Base-by-base conservation (phyloP, 2,797 vertebrate genomes). In the Mastacembelus armatus region DNA sequence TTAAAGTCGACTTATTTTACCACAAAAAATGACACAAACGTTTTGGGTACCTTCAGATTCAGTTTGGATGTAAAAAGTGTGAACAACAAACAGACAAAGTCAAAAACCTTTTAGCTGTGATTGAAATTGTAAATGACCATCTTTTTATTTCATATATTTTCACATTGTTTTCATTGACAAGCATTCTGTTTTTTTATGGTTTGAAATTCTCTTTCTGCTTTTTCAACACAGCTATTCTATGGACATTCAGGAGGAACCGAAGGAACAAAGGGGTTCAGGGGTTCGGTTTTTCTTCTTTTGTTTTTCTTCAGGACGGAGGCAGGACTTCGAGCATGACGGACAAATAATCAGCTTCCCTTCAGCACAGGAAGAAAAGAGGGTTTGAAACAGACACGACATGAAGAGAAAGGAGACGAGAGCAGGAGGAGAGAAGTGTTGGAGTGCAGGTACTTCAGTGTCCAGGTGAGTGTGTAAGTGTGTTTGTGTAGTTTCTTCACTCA, bases 91-190 rank as follows among this genome's bases (percentile, higher is more conserved):
- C 55, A 60, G 16, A 71, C 38, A 51, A 70, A 21, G 11, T 62
- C 73, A 61, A 19, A 66, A 7, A 16, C 8, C 48, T 4, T 30
- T 51, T 12, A 40, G 22, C 29, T 74, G 79, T 77, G 80, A 75
- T 63, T 83, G 77, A 88, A 89, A 89, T 72, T 78, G 86, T 83
- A 88, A 89, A 89, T 79, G 69, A 77, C 36, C 78, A 60, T 81
- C 26, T 81, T 89, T 91, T 91, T 92, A 87, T 92, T 90, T 88
- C 74, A 78, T 85, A 87, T 82, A 71, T 87, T 74, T 88, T 90
- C 80, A 86, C 85, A 89, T 82, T 71, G 78, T 84, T 87, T 84
- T 84, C 60, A 80, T 69, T 77, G 81, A 85, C 83, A 86, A 83
- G 80, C 83, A 11, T 85, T 78, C 66, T 44, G 40, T 10, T 35